These are phyloP conservation scores for Spilarctia lutea DNA, from an alignment of 2,888 invertebrate species.

Conservation along the genomic window DNA sequence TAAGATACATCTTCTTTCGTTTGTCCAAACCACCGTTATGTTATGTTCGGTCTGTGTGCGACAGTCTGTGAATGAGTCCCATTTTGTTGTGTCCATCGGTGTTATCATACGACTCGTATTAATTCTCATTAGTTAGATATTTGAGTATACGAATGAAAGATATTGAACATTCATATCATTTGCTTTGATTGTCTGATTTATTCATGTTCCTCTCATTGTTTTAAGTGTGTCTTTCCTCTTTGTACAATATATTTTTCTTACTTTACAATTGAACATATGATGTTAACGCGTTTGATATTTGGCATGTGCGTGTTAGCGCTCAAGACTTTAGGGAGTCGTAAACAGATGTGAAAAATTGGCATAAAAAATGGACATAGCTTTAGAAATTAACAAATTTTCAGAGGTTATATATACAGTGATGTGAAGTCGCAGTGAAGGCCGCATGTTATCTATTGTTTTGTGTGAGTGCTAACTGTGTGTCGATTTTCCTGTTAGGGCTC, in stretches of 20 bases:
- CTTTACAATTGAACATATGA: conserved; percentile 43
- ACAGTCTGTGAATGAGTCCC: conserved; percentile 74
- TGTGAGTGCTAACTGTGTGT: conserved; percentile 88
- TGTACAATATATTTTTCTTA: conserved; percentile 61
- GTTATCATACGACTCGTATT: conserved; percentile 73
- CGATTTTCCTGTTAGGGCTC: conserved; percentile 91
- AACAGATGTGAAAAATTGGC: conserved; percentile 58
- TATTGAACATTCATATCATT: conserved; percentile 69
- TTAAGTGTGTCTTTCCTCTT: conserved; percentile 62
- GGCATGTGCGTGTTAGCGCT: conserved; percentile 74
- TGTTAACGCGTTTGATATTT: conserved; percentile 53
- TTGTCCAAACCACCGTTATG: conserved; percentile 72
- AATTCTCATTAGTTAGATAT: conserved; percentile 49
- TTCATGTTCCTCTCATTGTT: conserved; percentile 63
- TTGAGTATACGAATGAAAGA: conserved; percentile 45
- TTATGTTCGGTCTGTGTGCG: conserved; percentile 83
- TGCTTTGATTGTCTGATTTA: conserved; percentile 81
- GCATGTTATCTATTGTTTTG: conserved; percentile 82
- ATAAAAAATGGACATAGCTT: conserved; percentile 71
- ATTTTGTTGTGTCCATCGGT: conserved; percentile 75
- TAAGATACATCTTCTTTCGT: conserved; percentile 65
- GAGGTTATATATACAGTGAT: conserved; percentile 62
- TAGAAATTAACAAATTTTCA: conserved; percentile 66
- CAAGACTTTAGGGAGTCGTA: conserved; percentile 38
- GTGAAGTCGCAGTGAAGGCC: conserved; percentile 71